These are phyloP conservation scores for Drosophila incognita DNA, from an alignment of 2,888 invertebrate species.

Conservation along the genomic window DNA sequence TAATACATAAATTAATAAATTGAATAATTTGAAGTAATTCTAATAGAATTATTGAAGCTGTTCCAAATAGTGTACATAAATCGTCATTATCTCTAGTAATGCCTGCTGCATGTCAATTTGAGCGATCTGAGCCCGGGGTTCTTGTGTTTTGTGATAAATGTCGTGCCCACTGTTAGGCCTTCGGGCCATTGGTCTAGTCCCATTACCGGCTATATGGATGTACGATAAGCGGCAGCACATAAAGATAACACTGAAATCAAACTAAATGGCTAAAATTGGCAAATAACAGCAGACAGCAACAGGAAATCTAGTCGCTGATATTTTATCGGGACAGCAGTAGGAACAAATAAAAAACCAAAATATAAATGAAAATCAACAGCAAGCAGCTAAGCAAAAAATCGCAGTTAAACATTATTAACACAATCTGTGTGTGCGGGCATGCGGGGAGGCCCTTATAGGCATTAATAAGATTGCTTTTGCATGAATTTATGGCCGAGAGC, in stretches of 20 bases:
- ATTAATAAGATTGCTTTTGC: constrained; percentile 81
- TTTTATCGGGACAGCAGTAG: constrained; percentile 45
- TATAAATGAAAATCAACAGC: constrained; percentile 7
- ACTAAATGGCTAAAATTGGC: constrained; percentile 80
- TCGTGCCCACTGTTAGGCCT: constrained; percentile 32
- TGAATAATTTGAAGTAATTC: too few relatives aligned
- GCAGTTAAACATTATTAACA: constrained; percentile 80
- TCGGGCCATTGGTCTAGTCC: constrained; percentile 54
- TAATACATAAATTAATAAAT: not conserved
- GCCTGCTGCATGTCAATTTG: constrained; percentile 3
- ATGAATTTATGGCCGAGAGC: constrained; percentile 73
- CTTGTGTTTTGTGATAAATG: constrained; percentile 49
- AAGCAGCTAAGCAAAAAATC: constrained; percentile 65
- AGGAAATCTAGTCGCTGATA: constrained; percentile 71
- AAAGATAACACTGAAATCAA: constrained; percentile 78
- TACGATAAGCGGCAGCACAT: constrained; percentile 72
- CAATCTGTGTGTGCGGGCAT: constrained; percentile 48
- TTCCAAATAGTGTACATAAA: constrained; percentile 10
- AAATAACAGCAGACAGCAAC: constrained; percentile 63
- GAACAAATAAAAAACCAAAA: constrained; percentile 15
- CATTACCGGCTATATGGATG: constrained; percentile 64
- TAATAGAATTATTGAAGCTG: not conserved
- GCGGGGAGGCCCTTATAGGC: constrained; percentile 56
- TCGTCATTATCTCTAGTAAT: constrained; percentile 19
- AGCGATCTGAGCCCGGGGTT: constrained; percentile 25